These are phyloP conservation scores for Trichomycterus rosablanca DNA, from an alignment of 2,113 vertebrate species.

Conservation along the genomic window DNA sequence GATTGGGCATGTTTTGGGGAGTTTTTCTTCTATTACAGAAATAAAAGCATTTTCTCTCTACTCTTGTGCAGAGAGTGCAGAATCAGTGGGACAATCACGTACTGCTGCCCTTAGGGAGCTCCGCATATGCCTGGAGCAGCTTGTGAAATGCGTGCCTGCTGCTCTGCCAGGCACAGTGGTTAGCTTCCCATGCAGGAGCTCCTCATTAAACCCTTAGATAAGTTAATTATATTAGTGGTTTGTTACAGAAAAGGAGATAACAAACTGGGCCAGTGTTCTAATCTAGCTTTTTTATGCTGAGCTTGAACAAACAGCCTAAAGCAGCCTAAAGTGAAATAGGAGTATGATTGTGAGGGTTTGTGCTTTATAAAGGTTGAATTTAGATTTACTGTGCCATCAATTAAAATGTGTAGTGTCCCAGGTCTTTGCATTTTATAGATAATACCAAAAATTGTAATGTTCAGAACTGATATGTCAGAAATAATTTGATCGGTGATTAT, in stretches of 20 bases:
- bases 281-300: constrained; percentile 52
- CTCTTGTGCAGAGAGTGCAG: constrained; percentile 52
- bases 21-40: constrained; percentile 27
- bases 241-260: constrained; percentile 57
- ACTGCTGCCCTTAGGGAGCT: constrained; percentile 61
- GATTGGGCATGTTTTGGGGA: background rate
- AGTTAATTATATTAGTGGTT: constrained; percentile 65
- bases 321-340: no score
- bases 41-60: constrained; percentile 21
- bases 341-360: constrained; percentile 1
- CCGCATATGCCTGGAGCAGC: constrained; percentile 52
- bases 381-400: background rate
- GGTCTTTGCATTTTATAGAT: no score
- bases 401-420: no score
- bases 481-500: no score
- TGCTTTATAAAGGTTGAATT: background rate
- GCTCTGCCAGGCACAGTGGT: constrained; percentile 59
- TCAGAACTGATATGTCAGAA: no score
- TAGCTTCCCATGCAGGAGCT: constrained; percentile 54
- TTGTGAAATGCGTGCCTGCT: constrained; percentile 63
- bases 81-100: constrained; percentile 62
- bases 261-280: constrained; percentile 51
- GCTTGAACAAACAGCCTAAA: no score
- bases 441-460: no score
- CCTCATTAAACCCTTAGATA: constrained; percentile 63